Percentiles rank a stretch among this genome's conserved stretches.
Conservation (phyloP, 2,888 invertebrate species). For the Marronus borbonicus region DNA sequence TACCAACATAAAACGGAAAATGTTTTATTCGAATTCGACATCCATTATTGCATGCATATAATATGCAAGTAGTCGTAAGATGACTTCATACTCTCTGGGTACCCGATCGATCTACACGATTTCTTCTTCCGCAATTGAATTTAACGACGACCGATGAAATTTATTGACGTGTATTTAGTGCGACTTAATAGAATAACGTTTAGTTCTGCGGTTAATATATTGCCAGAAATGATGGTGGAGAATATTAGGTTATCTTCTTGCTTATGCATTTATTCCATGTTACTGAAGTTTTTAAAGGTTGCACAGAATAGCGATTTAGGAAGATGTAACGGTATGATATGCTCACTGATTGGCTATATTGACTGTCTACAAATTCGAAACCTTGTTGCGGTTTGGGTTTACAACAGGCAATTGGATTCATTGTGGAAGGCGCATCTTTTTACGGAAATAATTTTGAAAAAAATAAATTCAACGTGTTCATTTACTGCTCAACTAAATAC, state of each 20-base stretch:
- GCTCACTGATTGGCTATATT: background rate
- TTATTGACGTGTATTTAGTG: conserved; percentile 14
- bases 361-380: too few species aligned
- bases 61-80: background rate
- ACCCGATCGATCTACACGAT: background rate
- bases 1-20: conserved; percentile 15
- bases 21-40: conserved; percentile 24
- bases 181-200: conserved; percentile 1
- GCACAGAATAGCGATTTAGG: background rate
- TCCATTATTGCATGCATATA: background rate
- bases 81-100: conserved; percentile 15
- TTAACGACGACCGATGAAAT: conserved; percentile 16
- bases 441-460: too few species aligned
- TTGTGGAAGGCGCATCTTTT: too few species aligned
- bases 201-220: conserved; percentile 28
- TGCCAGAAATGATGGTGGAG: conserved; percentile 11
- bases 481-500: too few species aligned
- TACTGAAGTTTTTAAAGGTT: background rate
- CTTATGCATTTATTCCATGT: background rate
- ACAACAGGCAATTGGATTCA: too few species aligned
- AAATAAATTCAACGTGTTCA: too few species aligned
- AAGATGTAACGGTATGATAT: background rate
- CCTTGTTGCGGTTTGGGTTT: too few species aligned
- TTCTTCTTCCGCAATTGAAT: conserved; percentile 29
- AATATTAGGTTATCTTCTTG: background rate